Percentiles rank a stretch among this genome's conserved stretches.
These are phyloP conservation scores for Antedon mediterranea DNA, from an alignment of 53 echinoderm and acorn worm genomes.

Conservation along the genomic window DNA sequence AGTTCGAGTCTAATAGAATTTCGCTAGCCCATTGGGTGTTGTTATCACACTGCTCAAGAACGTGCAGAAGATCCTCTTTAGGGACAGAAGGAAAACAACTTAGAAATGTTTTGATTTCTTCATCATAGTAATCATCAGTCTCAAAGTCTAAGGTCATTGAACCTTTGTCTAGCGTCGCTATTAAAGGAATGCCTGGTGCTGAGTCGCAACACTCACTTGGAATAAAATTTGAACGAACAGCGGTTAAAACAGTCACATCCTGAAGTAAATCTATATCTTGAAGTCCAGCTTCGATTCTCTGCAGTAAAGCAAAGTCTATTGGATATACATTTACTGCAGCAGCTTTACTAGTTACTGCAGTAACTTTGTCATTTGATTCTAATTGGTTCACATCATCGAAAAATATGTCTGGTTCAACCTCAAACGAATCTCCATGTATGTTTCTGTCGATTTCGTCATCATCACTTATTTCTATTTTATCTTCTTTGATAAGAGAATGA, in stretches of 20 bases:
- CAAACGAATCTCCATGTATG: not conserved
- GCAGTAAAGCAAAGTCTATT: not conserved
- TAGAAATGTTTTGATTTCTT: slow-evolving; percentile 3
- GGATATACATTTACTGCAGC: not conserved
- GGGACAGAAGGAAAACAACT: slow-evolving; percentile 16
- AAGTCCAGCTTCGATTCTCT: not conserved
- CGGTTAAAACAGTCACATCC: not conserved
- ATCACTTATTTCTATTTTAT: slow-evolving; percentile 4
- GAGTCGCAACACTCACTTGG: not conserved
- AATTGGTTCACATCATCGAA: not conserved
- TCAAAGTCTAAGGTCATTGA: slow-evolving; percentile 52
- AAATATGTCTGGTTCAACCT: not conserved
- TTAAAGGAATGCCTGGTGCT: slow-evolving; percentile 17
- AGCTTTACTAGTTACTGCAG: not conserved
- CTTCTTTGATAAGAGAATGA: not conserved
- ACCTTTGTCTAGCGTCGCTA: slow-evolving; percentile 50
- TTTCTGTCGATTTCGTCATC: not conserved
- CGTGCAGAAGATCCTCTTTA: slow-evolving; percentile 19
- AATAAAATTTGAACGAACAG: not conserved
- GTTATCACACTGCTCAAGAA: slow-evolving; percentile 28
- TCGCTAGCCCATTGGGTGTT: slow-evolving; percentile 63
- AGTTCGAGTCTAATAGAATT: slow-evolving; percentile 31
- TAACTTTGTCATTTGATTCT: no score
- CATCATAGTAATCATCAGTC: not conserved
- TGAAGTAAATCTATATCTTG: not conserved